Percentiles rank a stretch among this genome's conserved stretches.
Conservation (phyloP, 2,113 vertebrate genomes). For the Parus major region DNA sequence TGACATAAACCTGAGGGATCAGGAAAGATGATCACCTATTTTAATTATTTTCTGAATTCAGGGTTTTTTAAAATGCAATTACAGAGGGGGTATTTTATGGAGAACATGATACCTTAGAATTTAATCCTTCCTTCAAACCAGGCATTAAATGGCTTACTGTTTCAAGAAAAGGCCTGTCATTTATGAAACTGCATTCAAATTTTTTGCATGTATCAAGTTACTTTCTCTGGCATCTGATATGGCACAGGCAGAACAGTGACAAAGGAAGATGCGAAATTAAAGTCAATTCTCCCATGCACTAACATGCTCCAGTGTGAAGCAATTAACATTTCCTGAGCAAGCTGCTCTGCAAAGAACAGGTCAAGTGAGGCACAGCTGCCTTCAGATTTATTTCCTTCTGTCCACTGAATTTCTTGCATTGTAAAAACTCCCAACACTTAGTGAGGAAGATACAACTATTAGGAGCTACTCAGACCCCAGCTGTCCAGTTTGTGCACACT, state of each 20-base stretch:
- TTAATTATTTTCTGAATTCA: conserved; percentile 5
- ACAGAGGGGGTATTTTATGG: not conserved
- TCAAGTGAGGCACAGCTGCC: not conserved
- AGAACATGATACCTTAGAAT: not conserved
- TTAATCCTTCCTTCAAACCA: not conserved
- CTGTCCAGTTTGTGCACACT: accelerated
- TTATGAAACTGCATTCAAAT: not conserved
- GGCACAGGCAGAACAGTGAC: not conserved
- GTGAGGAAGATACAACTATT: not conserved
- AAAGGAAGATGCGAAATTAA: not conserved
- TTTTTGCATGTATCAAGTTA: not conserved
- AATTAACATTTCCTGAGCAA: not conserved
- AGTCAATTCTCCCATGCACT: not conserved
- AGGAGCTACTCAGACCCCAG: not conserved
- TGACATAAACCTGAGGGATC: not conserved
- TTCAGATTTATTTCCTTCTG: not conserved
- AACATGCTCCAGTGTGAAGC: not conserved
- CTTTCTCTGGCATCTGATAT: not conserved
- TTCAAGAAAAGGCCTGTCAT: not conserved
- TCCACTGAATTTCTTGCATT: not conserved
- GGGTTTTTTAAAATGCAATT: accelerated
- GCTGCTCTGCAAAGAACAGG: not conserved
- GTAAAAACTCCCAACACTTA: not conserved
- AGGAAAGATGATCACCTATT: not conserved
- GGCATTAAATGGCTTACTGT: not conserved